Evolutionary conservation across 1,140 invertebrate genomes (phyloP).

Genomic region (Andricus grossulariae): DNA sequence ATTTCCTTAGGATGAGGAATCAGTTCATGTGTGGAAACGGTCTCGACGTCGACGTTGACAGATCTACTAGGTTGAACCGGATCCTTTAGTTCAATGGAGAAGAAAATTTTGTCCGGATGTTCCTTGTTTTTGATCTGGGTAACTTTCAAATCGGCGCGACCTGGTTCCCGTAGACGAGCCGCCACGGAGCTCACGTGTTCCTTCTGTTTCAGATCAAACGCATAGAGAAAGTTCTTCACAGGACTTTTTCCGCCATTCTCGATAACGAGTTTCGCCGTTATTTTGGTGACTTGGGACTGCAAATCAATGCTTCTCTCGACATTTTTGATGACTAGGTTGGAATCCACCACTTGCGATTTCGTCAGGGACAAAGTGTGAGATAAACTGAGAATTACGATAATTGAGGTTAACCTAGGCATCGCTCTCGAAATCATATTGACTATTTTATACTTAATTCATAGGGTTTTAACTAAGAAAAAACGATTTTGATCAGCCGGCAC

Average conservation of each 20-base stretch:
- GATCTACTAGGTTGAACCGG: slow-evolving; percentile 78
- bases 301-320: slow-evolving; percentile 92
- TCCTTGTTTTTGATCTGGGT: slow-evolving; percentile 76
- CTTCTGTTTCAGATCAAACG: slow-evolving; percentile 81
- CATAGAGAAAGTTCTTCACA: slow-evolving; percentile 83
- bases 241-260: slow-evolving; percentile 86
- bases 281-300: slow-evolving; percentile 91
- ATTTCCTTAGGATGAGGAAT: slow-evolving; percentile 91
- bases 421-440: not conserved
- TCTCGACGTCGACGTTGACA: slow-evolving; percentile 82
- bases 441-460: slow-evolving; percentile 4
- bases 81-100: slow-evolving; percentile 81
- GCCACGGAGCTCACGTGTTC: slow-evolving; percentile 85
- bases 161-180: slow-evolving; percentile 79
- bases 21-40: slow-evolving; percentile 85
- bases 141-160: slow-evolving; percentile 80
- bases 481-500: slow-evolving; percentile 42
- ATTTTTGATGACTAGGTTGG: slow-evolving; percentile 85
- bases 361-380: not conserved
- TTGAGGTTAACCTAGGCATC: not conserved
- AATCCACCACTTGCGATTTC: slow-evolving; percentile 43
- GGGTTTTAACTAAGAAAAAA: slow-evolving; percentile 22
- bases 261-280: slow-evolving; percentile 85
- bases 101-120: slow-evolving; percentile 76
- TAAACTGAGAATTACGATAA: not conserved